phyloP scores from a whole-genome alignment of 2,113 vertebrate species.

The Oncorhynchus nerka region DNA sequence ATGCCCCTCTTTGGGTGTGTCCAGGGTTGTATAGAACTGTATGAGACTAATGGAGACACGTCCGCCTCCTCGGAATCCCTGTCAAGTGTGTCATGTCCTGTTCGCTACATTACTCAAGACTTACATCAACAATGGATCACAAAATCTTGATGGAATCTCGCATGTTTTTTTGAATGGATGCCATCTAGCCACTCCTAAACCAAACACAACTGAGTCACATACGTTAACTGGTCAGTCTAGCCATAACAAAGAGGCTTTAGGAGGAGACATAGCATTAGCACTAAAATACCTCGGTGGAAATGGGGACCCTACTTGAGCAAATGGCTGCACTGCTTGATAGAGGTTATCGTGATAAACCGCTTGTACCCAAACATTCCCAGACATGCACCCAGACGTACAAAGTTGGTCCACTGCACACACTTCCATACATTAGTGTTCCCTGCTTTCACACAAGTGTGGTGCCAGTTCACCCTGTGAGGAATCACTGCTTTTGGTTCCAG shows the following conservation, averaged over 20 bases:
- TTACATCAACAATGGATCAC: slow-evolving; percentile 61
- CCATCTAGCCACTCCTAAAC: slow-evolving; percentile 52
- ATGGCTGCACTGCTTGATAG: slow-evolving; percentile 48
- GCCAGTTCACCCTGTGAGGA: background rate
- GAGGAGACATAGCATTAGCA: slow-evolving; percentile 60
- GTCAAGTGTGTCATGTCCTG: slow-evolving; percentile 55
- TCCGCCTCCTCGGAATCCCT: slow-evolving; percentile 57
- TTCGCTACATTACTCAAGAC: slow-evolving; percentile 46
- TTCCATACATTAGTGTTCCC: background rate
- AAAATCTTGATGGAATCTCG: slow-evolving; percentile 46
- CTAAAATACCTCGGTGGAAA: slow-evolving; percentile 55
- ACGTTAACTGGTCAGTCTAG: slow-evolving; percentile 57
- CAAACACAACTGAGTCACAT: slow-evolving; percentile 67
- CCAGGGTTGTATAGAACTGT: slow-evolving; percentile 2
- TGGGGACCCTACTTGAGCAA: slow-evolving; percentile 52
- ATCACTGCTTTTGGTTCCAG: slow-evolving; percentile 1
- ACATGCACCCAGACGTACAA: background rate
- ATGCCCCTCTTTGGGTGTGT: slow-evolving; percentile 17
- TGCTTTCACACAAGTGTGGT: background rate
- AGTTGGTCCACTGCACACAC: background rate
- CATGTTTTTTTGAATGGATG: slow-evolving; percentile 58
- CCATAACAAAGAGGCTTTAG: slow-evolving; percentile 68
- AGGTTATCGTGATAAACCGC: slow-evolving; percentile 53
- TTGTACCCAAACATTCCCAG: slow-evolving; percentile 29
- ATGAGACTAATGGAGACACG: slow-evolving; percentile 43